Evolutionary conservation across 2,888 invertebrate species (phyloP).

Genomic region (Drosophila acutilabella): DNA sequence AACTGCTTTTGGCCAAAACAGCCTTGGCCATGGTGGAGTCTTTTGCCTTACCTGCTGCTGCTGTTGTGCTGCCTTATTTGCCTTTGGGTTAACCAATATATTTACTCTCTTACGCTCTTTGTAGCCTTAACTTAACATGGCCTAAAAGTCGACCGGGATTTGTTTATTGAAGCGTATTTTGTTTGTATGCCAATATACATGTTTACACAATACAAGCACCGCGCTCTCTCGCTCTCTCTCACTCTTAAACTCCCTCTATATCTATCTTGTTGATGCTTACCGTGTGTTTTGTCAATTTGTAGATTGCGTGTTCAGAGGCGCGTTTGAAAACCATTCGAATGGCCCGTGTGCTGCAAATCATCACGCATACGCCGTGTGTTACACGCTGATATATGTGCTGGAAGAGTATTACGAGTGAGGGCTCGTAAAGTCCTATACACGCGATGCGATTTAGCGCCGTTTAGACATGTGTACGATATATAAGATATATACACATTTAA

Average conservation of each 20-base stretch:
- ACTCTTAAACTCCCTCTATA: not conserved
- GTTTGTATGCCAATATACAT: conserved; percentile 43
- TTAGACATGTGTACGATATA: conserved; percentile 29
- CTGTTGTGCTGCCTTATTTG: conserved; percentile 30
- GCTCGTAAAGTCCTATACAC: conserved; percentile 44
- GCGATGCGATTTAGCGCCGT: conserved; percentile 40
- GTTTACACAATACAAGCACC: conserved; percentile 26
- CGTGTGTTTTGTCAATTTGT: conserved; percentile 56
- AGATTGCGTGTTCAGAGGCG: conserved; percentile 44
- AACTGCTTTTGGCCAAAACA: conserved; percentile 3
- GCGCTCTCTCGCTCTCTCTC: not conserved
- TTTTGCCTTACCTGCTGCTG: conserved; percentile 9
- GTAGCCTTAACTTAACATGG: conserved; percentile 16
- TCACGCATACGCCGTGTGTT: conserved; percentile 66
- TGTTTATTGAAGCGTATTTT: conserved; percentile 66
- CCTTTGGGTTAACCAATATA: conserved; percentile 37
- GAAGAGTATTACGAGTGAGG: conserved; percentile 19
- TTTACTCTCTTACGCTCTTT: conserved; percentile 2
- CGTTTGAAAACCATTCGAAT: conserved; percentile 44
- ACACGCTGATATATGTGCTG: conserved; percentile 34
- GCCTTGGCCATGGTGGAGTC: conserved; percentile 16
- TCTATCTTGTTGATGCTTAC: conserved; percentile 10
- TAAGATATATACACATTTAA: conserved; percentile 6
- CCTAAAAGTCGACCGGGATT: conserved; percentile 47
- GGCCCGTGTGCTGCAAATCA: conserved; percentile 55